Conservation (phyloP, 2,797 vertebrate species). For the Vespertilio murinus region DNA sequence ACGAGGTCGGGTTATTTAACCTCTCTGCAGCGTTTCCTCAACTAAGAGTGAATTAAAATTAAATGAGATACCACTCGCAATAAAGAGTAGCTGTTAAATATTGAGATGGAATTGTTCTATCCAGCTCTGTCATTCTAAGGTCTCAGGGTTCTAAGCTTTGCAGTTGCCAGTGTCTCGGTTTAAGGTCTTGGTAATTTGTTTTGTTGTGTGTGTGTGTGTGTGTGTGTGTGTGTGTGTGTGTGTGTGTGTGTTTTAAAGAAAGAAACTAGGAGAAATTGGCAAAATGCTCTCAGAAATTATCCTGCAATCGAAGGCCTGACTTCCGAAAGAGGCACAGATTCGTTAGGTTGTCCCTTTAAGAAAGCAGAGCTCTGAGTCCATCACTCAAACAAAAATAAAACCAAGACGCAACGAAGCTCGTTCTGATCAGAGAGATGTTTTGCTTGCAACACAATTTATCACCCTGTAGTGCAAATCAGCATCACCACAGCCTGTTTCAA, state of each 20-base stretch:
- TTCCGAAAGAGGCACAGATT: neutral
- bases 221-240: too few species aligned
- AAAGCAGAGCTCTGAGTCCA: neutral
- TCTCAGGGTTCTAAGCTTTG: neutral
- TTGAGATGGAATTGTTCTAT: neutral
- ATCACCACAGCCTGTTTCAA: constrained; percentile 75
- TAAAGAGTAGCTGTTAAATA: neutral
- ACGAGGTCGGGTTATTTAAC: neutral
- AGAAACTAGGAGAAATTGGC: neutral
- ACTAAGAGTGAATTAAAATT: constrained; percentile 10
- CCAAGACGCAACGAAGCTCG: constrained; percentile 56
- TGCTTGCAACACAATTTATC: constrained; percentile 72
- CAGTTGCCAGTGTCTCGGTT: neutral
- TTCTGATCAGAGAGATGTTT: constrained; percentile 69
- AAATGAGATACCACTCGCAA: neutral
- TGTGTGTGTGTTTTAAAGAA: neutral
- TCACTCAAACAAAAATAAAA: constrained; percentile 39
- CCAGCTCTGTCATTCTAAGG: neutral
- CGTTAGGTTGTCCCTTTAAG: constrained; percentile 40
- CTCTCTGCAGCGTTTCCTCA: neutral
- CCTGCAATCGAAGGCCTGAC: neutral
- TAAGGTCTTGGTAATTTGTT: neutral
- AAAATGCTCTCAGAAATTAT: constrained; percentile 39
- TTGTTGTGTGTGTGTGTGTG: neutral
- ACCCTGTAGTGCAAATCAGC: constrained; percentile 79